Conservation (phyloP, 2,113 vertebrate species). For the Pica pica region DNA sequence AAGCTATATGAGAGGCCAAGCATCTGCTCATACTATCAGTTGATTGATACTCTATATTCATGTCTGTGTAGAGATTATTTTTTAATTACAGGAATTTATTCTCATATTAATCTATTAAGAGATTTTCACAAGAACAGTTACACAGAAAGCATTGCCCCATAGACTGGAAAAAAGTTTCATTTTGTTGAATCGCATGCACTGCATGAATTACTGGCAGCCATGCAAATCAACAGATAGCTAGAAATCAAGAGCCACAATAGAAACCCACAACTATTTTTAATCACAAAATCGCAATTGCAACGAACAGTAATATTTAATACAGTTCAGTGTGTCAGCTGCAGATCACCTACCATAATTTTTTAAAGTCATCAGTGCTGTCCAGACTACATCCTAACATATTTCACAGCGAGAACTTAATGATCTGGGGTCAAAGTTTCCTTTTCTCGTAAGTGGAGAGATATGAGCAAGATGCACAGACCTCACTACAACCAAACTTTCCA, state of each 20-base stretch:
- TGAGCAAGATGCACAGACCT: not conserved
- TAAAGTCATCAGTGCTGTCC: not conserved
- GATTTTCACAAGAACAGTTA: not conserved
- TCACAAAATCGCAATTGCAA: not conserved
- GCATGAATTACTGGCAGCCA: not conserved
- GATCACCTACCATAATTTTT: not conserved
- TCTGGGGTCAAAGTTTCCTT: not conserved
- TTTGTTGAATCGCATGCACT: not conserved
- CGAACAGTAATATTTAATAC: not conserved
- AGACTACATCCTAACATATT: not conserved
- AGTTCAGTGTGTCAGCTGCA: not conserved
- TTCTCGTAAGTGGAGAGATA: not conserved
- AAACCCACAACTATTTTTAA: not conserved
- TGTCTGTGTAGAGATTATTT: not conserved
- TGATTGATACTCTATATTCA: not conserved
- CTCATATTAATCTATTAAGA: not conserved
- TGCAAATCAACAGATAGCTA: not conserved
- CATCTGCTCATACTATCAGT: not conserved
- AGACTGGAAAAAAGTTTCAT: not conserved
- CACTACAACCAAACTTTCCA: not conserved
- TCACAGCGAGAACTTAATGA: not conserved
- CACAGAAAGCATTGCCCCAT: not conserved
- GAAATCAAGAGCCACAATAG: not conserved
- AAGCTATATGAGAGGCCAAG: not conserved
- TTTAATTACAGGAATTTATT: not conserved